Conservation (phyloP, 2,113 vertebrate species). For the Eurystomus gularis region DNA sequence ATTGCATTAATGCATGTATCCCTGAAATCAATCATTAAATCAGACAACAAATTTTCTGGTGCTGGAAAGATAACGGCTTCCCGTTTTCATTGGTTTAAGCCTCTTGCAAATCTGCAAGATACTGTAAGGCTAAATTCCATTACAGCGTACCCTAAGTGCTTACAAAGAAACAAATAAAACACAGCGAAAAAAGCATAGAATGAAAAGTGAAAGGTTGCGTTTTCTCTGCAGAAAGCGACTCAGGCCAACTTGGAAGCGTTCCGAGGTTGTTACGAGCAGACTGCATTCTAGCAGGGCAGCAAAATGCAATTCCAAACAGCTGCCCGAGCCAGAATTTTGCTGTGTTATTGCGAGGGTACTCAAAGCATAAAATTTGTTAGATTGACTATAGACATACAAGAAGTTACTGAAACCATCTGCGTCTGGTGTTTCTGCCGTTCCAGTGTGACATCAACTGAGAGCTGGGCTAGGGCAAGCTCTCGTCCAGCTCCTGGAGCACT, state of each 20-base stretch:
- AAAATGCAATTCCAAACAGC: neutral
- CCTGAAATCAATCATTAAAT: constrained; percentile 64
- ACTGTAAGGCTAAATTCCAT: constrained; percentile 10
- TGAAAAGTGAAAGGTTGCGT: constrained; percentile 4
- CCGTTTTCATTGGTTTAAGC: constrained; percentile 54
- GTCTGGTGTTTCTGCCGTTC: neutral
- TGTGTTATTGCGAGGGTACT: neutral
- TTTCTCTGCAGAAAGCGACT: neutral
- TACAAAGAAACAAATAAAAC: constrained; percentile 52
- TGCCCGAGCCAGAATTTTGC: neutral
- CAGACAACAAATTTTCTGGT: constrained; percentile 41
- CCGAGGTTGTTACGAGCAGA: neutral
- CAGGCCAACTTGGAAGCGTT: neutral
- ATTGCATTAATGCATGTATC: constrained; percentile 30
- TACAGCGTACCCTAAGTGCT: constrained; percentile 15
- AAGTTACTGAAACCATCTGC: neutral
- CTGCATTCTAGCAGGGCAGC: neutral
- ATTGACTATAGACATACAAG: neutral
- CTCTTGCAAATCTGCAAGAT: constrained; percentile 42
- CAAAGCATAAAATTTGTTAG: neutral
- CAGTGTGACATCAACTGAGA: neutral
- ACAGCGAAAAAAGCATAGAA: neutral
- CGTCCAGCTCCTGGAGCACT: neutral
- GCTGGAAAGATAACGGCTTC: constrained; percentile 59
- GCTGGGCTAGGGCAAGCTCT: neutral